phyloP scores from a whole-genome alignment of 2,113 vertebrate genomes.

The Puma concolor region DNA sequence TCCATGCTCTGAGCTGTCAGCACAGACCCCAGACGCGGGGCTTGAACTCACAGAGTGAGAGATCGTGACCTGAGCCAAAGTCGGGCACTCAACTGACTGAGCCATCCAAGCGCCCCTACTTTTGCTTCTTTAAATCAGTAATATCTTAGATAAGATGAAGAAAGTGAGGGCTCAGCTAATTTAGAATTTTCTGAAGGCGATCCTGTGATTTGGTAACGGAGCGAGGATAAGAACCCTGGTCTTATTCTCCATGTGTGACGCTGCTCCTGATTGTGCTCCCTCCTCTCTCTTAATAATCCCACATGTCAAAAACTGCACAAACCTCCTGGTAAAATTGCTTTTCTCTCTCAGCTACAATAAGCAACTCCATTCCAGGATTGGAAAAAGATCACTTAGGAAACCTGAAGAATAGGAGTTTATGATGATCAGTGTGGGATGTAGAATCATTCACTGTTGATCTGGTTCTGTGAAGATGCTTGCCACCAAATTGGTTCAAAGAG shows the following conservation, averaged over 20 bases:
- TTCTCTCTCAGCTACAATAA: neutral
- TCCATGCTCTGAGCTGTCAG: no score
- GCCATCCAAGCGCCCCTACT: neutral
- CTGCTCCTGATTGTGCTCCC: neutral
- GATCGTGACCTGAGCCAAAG: neutral
- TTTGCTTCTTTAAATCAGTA: neutral
- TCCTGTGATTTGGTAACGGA: neutral
- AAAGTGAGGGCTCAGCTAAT: neutral
- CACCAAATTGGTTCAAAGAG: constrained; percentile 56
- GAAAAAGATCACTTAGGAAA: neutral
- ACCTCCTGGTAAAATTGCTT: neutral
- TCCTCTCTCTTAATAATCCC: neutral
- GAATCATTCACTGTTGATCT: neutral
- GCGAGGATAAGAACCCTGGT: neutral
- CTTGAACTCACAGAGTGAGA: no score
- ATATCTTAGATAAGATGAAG: neutral
- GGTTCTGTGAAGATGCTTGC: constrained; percentile 12
- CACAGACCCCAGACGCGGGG: no score
- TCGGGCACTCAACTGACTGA: neutral
- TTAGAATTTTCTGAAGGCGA: neutral
- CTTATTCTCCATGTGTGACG: neutral
- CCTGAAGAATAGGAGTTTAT: neutral
- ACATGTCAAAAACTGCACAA: neutral
- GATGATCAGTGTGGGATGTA: neutral
- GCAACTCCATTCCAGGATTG: neutral